These are phyloP conservation scores for Pandemis corylana DNA, from an alignment of 2,888 invertebrate genomes.

Conservation along the genomic window DNA sequence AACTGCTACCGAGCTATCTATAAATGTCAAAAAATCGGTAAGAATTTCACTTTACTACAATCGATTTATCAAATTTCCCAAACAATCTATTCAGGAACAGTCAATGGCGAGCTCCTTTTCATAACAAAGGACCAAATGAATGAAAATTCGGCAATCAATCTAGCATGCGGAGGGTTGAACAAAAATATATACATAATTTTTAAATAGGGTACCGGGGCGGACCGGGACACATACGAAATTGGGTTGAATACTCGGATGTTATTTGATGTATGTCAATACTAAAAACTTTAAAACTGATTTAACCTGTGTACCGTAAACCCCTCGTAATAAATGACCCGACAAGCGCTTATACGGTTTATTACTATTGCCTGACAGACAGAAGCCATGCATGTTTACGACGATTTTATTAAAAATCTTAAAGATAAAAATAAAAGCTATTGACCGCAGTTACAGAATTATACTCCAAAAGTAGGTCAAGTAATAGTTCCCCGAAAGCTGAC, in stretches of 20 bases:
- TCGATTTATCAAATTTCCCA: slow-evolving; percentile 14
- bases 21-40: background rate
- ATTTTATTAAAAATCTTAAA: background rate
- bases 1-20: background rate
- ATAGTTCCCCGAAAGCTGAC: background rate
- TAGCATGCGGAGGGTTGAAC: background rate
- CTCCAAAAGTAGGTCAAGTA: background rate
- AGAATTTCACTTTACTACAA: slow-evolving; percentile 4
- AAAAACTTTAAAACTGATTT: too few relatives aligned
- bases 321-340: too few relatives aligned
- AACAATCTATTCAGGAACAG: slow-evolving; percentile 14
- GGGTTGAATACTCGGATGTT: too few relatives aligned
- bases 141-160: slow-evolving; percentile 17
- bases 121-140: slow-evolving; percentile 11
- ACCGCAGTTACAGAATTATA: background rate
- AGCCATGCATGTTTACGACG: background rate
- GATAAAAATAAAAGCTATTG: background rate
- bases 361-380: background rate
- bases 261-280: too few relatives aligned
- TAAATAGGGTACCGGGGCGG: too few relatives aligned
- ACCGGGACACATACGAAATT: too few relatives aligned
- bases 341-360: background rate
- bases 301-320: too few relatives aligned
- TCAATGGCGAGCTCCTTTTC: slow-evolving; percentile 11
- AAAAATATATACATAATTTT: background rate